A percentile compares a stretch with the other conserved stretches of the same genome.
Evolutionary conservation across 35 echinoderm and acorn worm species (phyloP).

Genomic region (Lytechinus variegatus): DNA sequence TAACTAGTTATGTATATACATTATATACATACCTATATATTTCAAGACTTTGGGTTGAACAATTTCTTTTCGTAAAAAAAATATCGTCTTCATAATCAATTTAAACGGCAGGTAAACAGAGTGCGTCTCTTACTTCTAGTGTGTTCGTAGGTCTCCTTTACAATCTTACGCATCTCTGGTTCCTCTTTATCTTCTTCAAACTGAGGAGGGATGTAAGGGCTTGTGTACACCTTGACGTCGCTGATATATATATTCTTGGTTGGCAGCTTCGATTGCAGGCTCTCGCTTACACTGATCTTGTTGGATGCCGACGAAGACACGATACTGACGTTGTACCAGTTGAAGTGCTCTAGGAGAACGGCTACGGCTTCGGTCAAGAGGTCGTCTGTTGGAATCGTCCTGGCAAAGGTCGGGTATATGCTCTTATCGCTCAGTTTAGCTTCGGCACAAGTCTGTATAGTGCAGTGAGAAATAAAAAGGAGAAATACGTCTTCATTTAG

Average conservation of each 20-base stretch:
- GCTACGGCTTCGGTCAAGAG: slow-evolving; percentile 66
- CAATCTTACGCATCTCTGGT: slow-evolving; percentile 43
- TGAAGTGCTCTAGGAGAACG: slow-evolving; percentile 68
- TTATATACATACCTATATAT: too few relatives aligned
- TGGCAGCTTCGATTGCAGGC: slow-evolving; percentile 1
- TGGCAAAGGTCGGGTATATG: slow-evolving; percentile 83
- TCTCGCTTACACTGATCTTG: slow-evolving; percentile 8
- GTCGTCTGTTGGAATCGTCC: slow-evolving; percentile 81
- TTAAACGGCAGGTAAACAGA: background rate
- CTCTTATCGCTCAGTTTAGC: slow-evolving; percentile 79
- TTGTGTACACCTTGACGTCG: background rate
- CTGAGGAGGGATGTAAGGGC: background rate
- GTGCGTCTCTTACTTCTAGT: slow-evolving; percentile 61
- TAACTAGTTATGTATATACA: too few relatives aligned
- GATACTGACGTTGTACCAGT: slow-evolving; percentile 81
- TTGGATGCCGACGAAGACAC: slow-evolving; percentile 14
- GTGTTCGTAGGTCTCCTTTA: slow-evolving; percentile 63
- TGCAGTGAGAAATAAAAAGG: background rate
- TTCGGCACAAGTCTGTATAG: slow-evolving; percentile 79
- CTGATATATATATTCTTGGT: slow-evolving; percentile 27
- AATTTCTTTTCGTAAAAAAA: too few relatives aligned
- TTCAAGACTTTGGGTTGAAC: too few relatives aligned
- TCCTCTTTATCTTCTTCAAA: background rate
- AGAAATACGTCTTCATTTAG: background rate
- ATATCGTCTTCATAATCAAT: too few relatives aligned